Base-by-base conservation (phyloP, 2,888 invertebrate species). In the Euzetes globulus region DNA sequence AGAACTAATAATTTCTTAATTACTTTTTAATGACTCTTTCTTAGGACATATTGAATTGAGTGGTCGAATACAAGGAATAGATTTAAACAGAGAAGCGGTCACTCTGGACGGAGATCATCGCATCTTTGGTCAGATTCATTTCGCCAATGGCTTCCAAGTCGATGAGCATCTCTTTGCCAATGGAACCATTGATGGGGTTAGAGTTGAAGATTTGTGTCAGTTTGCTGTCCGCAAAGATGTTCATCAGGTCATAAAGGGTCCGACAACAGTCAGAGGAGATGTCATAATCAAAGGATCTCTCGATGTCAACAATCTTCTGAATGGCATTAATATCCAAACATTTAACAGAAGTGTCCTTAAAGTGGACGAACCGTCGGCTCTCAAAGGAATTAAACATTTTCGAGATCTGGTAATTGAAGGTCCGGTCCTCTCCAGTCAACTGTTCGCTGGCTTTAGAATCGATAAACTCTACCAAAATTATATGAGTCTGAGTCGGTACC, bases 41-140 rank as follows among this genome's bases (percentile, higher is more conserved):
- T 63, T 17, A 63, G 63, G 63, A 15, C 63, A 75, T 52, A 37
- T 78, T n/a, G 71, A 50, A 5, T 19, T 77, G 19, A 45, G 71
- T 0, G 78, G 78, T 17, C 74, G 58, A 65, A 68, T 78, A 13
- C 76, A 77, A 72, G 78, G 76, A 17, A 45, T 77, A 17, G 74
- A 78, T 33, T 58, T 78, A 6, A 75, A 76, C 7, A 71, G 74
- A 65, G 77, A 78, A 27, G 77, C 74, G 29, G 75, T 78, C 29
- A n/a, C 55, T 3, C 74, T 47, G 27, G 50, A 71, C 22, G 73
- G 71, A 0, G 50, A 77, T 4, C 55, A 74, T 71, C 22, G 55
- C 33, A 60, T 77, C 25, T 71, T 58, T n/a, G 76, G 77, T 9
- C 60, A 25, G 17, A 77, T 75, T 55, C 75, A 63, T 13, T 77